A percentile compares a stretch with the other conserved stretches of the same genome.
Conservation (phyloP, 2,888 invertebrate species). For the Dicranocentrus wangi region DNA sequence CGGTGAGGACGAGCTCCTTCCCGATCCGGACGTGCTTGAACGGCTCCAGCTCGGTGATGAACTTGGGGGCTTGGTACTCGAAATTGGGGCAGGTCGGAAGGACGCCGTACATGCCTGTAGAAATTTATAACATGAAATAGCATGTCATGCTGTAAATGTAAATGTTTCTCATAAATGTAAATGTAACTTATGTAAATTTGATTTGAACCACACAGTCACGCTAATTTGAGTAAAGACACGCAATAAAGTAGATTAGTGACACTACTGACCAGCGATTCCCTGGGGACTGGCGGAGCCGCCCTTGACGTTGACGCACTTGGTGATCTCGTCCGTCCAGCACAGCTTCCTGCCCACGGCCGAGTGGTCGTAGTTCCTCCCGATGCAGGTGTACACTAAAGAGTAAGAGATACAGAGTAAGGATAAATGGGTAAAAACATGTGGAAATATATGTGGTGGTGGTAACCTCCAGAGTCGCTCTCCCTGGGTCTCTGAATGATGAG, state of each 20-base stretch:
- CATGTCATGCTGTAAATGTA: no score
- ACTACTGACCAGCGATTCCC: neutral
- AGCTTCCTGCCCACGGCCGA: slow-evolving; percentile 35
- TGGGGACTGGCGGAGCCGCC: slow-evolving; percentile 20
- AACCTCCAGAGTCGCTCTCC: slow-evolving; percentile 51
- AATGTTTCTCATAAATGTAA: no score
- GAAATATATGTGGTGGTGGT: neutral
- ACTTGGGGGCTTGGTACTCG: slow-evolving; percentile 43
- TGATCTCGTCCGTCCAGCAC: slow-evolving; percentile 46
- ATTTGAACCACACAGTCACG: no score
- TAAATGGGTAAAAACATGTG: no score
- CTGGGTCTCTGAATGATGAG: slow-evolving; percentile 57
- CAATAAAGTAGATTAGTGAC: neutral
- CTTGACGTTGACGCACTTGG: slow-evolving; percentile 50
- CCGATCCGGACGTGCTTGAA: slow-evolving; percentile 66
- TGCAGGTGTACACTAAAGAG: slow-evolving; percentile 82
- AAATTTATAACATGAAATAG: neutral
- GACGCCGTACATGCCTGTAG: slow-evolving; percentile 2
- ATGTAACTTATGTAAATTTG: no score
- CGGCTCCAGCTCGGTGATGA: slow-evolving; percentile 29
- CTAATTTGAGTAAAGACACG: no score
- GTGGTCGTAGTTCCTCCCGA: slow-evolving; percentile 84
- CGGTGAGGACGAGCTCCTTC: slow-evolving; percentile 60
- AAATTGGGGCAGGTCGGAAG: neutral
- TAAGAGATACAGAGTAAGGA: no score